These are phyloP conservation scores for Cyprinella venusta DNA, from an alignment of 2,797 vertebrate species.

Conservation along the genomic window DNA sequence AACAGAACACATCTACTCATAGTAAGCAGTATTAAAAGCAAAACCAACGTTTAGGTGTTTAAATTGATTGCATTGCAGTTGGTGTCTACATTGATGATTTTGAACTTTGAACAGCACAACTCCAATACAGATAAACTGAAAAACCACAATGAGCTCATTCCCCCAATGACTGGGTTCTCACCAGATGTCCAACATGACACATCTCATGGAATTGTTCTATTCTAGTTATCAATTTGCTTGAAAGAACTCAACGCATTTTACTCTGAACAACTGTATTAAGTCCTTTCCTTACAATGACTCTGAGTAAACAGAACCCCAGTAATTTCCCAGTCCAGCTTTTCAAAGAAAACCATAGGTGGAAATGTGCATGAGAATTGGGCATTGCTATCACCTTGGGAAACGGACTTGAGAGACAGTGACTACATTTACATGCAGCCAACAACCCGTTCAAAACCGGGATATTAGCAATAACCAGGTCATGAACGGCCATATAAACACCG, in stretches of 20 bases:
- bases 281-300: conserved; percentile 37
- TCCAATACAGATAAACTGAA: conserved; percentile 21
- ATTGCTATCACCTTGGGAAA: neutral
- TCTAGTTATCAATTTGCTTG: too few species aligned
- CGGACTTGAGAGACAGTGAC: conserved; percentile 4
- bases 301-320: conserved; percentile 23
- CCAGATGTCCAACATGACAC: too few species aligned
- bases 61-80: conserved; percentile 32
- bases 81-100: conserved; percentile 28
- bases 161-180: too few species aligned
- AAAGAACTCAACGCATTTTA: too few species aligned
- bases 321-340: conserved; percentile 13
- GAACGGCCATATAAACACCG: too few species aligned
- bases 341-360: conserved; percentile 13
- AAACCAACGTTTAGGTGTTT: conserved; percentile 20
- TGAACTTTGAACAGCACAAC: conserved; percentile 5
- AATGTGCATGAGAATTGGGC: conserved; percentile 9
- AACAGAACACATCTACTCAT: conserved; percentile 26
- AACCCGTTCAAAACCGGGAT: too few species aligned
- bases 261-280: too few species aligned
- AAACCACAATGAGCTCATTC: conserved; percentile 4
- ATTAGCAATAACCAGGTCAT: too few species aligned
- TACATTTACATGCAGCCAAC: too few species aligned
- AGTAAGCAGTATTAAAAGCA: conserved; percentile 45
- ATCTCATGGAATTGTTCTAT: too few species aligned